Evolutionary conservation across 2,113 vertebrate species (phyloP).

Genomic region (Siniperca knerii): DNA sequence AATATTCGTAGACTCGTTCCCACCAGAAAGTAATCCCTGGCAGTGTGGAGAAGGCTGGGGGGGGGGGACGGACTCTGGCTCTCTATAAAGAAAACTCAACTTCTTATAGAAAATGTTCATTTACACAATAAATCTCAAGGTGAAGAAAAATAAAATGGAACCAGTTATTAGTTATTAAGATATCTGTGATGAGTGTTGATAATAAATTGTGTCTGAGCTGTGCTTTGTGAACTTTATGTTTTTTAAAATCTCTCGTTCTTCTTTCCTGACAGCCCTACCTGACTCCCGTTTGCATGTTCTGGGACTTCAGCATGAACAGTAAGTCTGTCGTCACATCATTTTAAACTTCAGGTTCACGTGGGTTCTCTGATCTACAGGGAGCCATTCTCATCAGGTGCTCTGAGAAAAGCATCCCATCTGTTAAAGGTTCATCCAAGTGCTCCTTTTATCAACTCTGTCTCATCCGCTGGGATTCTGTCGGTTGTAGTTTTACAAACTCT

Average conservation of each 20-base stretch:
- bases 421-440: not conserved
- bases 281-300: conserved; percentile 91
- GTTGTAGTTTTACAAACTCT: not conserved
- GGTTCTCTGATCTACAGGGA: not conserved
- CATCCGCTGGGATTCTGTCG: not conserved
- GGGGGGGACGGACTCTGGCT: too few species aligned
- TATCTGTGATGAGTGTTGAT: not conserved
- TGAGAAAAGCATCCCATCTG: not conserved
- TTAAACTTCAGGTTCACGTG: not conserved
- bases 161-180: not conserved
- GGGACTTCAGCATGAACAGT: conserved; percentile 93
- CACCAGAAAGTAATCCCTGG: too few species aligned
- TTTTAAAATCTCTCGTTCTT: not conserved
- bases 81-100: too few species aligned
- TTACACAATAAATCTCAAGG: too few species aligned
- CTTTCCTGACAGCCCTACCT: conserved; percentile 76
- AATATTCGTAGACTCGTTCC: too few species aligned
- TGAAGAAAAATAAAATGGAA: not conserved
- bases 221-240: too few species aligned
- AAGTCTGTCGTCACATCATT: conserved; percentile 59
- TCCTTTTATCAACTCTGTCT: not conserved
- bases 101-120: not conserved
- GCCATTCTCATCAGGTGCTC: not conserved
- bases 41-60: too few species aligned
- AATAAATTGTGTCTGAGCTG: not conserved